These are phyloP conservation scores for Lasaia peninsularis DNA, from an alignment of 1,140 invertebrate genomes.

Conservation along the genomic window DNA sequence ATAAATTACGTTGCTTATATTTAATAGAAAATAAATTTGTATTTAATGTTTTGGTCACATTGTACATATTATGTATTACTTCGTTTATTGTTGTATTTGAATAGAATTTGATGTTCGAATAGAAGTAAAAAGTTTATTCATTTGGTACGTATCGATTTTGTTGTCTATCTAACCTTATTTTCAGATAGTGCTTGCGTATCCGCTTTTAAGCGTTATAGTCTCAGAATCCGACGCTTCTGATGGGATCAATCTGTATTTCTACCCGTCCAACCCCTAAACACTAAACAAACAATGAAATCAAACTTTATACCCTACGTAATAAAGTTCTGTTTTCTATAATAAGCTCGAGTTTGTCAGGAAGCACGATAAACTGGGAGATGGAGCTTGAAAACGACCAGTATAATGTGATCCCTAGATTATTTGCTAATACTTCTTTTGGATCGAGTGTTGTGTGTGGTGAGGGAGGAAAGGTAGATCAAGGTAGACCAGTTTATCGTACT, in stretches of 20 bases:
- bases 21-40: too few relatives aligned
- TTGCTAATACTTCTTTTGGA: constrained; percentile 1
- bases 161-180: background rate
- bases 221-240: constrained; percentile 25
- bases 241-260: constrained; percentile 65
- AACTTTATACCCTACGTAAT: constrained; percentile 36
- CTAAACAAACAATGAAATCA: constrained; percentile 31
- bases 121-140: background rate
- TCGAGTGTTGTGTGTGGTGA: background rate
- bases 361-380: constrained; percentile 52
- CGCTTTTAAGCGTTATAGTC: background rate
- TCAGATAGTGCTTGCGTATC: background rate
- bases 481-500: constrained; percentile 34
- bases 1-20: too few relatives aligned
- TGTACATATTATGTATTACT: too few relatives aligned
- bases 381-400: constrained; percentile 38
- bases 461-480: constrained; percentile 20
- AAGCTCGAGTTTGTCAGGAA: constrained; percentile 32
- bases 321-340: constrained; percentile 36
- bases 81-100: too few relatives aligned
- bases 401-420: constrained; percentile 29
- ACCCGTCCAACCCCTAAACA: constrained; percentile 35
- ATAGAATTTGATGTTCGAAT: background rate
- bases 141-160: background rate
- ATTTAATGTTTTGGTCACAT: too few relatives aligned